Evolutionary conservation across 2,888 invertebrate species (phyloP).

Genomic region (Ennomos quercinarius): DNA sequence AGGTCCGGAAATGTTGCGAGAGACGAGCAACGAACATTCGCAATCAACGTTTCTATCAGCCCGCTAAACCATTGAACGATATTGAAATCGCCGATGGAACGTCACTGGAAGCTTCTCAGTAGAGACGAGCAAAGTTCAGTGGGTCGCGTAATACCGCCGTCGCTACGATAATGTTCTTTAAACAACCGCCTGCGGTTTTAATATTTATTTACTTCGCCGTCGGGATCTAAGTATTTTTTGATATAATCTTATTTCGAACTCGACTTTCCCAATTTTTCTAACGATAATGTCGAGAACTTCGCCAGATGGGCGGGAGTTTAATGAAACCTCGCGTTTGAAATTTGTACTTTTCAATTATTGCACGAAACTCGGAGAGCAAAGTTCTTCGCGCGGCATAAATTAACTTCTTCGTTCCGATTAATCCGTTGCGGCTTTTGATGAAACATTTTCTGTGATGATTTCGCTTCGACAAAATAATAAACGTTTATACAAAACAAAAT

Average conservation of each 20-base stretch:
- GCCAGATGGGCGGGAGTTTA: constrained; percentile 50
- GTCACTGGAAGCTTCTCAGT: constrained; percentile 46
- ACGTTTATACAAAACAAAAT: constrained; percentile 46
- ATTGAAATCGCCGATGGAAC: constrained; percentile 52
- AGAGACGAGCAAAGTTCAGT: constrained; percentile 56
- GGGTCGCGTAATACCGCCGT: constrained; percentile 58
- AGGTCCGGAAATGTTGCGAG: constrained; percentile 10
- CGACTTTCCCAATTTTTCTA: constrained; percentile 63
- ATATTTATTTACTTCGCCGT: constrained; percentile 56
- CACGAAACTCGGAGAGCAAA: constrained; percentile 58
- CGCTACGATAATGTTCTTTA: constrained; percentile 58
- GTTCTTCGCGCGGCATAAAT: constrained; percentile 61
- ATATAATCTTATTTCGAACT: constrained; percentile 55
- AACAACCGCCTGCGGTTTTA: constrained; percentile 59
- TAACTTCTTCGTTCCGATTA: constrained; percentile 63
- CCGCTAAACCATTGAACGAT: constrained; percentile 42
- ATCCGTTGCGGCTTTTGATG: constrained; percentile 55
- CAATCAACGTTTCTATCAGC: constrained; percentile 35
- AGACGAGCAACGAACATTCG: constrained; percentile 14
- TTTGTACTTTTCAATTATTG: constrained; percentile 71
- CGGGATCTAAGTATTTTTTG: constrained; percentile 50
- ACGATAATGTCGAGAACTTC: constrained; percentile 63
- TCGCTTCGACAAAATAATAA: constrained; percentile 46
- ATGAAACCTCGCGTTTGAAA: constrained; percentile 54
- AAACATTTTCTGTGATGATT: constrained; percentile 52